phyloP scores from a whole-genome alignment of 2,113 vertebrate genomes.

The Barnardius zonarius region DNA sequence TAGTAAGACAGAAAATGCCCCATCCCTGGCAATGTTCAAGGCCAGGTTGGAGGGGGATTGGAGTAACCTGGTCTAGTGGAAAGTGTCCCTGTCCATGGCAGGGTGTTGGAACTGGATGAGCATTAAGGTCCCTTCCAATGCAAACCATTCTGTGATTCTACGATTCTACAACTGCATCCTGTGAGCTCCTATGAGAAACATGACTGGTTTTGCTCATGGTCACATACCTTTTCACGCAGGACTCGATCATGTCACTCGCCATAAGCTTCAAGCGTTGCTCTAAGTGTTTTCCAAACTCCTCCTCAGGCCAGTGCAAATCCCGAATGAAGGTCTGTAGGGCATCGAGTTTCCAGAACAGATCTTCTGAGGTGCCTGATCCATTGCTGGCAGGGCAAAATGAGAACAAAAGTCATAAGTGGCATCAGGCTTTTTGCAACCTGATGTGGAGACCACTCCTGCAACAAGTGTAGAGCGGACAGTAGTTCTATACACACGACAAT shows the following conservation, averaged over 20 bases:
- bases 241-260: conserved; percentile 99
- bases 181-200: neutral
- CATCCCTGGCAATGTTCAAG: neutral
- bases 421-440: conserved; percentile 25
- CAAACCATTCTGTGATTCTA: neutral
- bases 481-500: conserved; percentile 78
- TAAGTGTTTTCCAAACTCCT: conserved; percentile 97
- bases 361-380: conserved; percentile 95
- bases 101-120: neutral
- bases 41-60: neutral
- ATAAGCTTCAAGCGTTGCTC: conserved; percentile 96
- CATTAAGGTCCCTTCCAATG: neutral
- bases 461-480: conserved; percentile 72
- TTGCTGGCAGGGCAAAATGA: conserved; percentile 83
- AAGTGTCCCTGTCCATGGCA: neutral
- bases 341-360: conserved; percentile 98
- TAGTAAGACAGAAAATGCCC: neutral
- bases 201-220: rapidly evolving
- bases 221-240: conserved; percentile 91
- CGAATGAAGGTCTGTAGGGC: conserved; percentile 97
- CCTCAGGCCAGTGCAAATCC: conserved; percentile 98
- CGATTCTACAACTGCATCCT: neutral
- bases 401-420: conserved; percentile 55
- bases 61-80: neutral
- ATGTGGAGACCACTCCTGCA: conserved; percentile 73